Evolutionary conservation across 1,140 invertebrate species (phyloP).

Genomic region (Daktulosphaira vitifoliae): DNA sequence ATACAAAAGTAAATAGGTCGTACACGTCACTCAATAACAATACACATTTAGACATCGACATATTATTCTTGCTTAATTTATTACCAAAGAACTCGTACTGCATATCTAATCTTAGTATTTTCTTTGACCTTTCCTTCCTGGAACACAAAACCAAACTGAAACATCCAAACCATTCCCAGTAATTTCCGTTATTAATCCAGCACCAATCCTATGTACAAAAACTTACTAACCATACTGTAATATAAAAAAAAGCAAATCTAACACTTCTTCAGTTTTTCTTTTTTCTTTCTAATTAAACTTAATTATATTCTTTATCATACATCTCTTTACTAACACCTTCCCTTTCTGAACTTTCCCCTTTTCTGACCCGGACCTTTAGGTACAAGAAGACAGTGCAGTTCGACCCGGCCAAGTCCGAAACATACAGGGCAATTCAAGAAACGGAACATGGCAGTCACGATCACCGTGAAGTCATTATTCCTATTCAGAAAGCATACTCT

Average conservation of each 20-base stretch:
- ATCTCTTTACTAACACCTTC: conserved; percentile 31
- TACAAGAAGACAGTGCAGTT: conserved; percentile 61
- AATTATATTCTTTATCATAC: conserved; percentile 28
- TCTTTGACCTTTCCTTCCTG: conserved; percentile 66
- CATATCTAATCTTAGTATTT: conserved; percentile 57
- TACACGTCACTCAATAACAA: too few relatives aligned
- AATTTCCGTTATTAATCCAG: conserved; percentile 22
- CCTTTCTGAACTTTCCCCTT: conserved; percentile 27
- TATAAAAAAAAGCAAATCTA: conserved; percentile 2
- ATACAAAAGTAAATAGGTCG: too few relatives aligned
- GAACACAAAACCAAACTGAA: conserved; percentile 57
- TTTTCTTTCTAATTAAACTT: conserved; percentile 24
- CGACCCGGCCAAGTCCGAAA: conserved; percentile 75
- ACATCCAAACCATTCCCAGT: conserved; percentile 13
- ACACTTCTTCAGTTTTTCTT: conserved; percentile 32
- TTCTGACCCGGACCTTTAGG: conserved; percentile 33
- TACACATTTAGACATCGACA: too few relatives aligned
- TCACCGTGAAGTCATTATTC: conserved; percentile 52
- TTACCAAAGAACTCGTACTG: conserved; percentile 44
- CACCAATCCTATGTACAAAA: conserved; percentile 10
- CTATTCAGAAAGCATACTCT: conserved; percentile 64
- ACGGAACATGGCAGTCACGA: conserved; percentile 51
- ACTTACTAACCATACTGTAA: conserved; percentile 24
- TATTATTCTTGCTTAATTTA: conserved; percentile 20
- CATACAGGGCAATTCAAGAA: conserved; percentile 72